Base-by-base conservation (phyloP, 2,888 invertebrate species). In the Eurytoma adleriae region DNA sequence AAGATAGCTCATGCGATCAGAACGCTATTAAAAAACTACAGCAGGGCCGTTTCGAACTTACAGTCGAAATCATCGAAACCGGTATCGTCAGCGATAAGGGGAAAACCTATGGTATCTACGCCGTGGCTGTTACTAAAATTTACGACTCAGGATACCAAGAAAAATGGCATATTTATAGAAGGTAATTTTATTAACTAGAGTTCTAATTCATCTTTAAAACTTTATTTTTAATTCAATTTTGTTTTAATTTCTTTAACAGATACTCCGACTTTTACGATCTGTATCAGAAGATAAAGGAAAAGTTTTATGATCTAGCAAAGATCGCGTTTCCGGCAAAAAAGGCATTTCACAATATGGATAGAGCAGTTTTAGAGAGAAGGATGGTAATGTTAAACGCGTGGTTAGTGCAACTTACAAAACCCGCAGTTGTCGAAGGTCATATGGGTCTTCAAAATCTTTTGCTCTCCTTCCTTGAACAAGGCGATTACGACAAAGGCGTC, bases 221-320 rank as follows among this genome's bases (percentile, higher is more conserved):
- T 16, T 48, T 48, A 16, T 48, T 56, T 69, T 56, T 20, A 56
- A 30, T 56, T 20, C 1, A 20, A 74, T 16, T 20, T 10, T 16
- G 40, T 16, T 64, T 30, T 18, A 40, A 13, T 18, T 64, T 4
- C 30, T 40, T 18, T 13, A 14, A 56, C 18, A 76, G 82, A 13
- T 99, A 98, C 89, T 98, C 97, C 24, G 98, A 98, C 91, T 99
- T 99, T 91, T 94, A 98, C 88, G 97, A 97, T 88, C 92, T 99
- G 20, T 95, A 98, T 89, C 93, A 94, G 83, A 94, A 95, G 87
- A 93, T 98, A 66, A 95, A 96, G 88, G 95, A 96, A 78, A 94
- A 97, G 95, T 97, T 95, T 93, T 95, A 96, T 50, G 95, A 95
- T 88, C 91, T 98, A 27, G 93, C 94, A 0, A 94, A 94, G 85